These are phyloP conservation scores for Chondrosia reniformis DNA, from an alignment of 37 sponge, comb jelly and placozoan genomes.

Conservation along the genomic window DNA sequence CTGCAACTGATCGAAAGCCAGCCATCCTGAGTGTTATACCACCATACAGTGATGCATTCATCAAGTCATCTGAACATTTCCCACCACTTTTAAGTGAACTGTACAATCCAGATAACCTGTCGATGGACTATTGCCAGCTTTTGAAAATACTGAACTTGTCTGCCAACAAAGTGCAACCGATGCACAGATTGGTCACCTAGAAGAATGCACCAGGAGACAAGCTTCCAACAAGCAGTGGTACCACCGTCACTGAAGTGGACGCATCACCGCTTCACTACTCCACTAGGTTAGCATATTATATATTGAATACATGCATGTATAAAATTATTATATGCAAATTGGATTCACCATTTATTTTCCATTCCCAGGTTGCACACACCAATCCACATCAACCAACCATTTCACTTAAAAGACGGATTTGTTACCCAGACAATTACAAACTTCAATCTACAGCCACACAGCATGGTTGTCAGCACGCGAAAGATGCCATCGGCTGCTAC, in stretches of 20 bases:
- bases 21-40: conserved; percentile 3
- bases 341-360: too few relatives aligned
- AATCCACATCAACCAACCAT: conserved; percentile 19
- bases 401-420: conserved; percentile 27
- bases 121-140: neutral
- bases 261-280: conserved; percentile 39
- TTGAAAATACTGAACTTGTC: neutral
- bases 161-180: neutral
- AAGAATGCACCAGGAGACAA: neutral
- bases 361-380: conserved; percentile 16
- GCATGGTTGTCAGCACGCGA: conserved; percentile 27
- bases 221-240: conserved; percentile 16
- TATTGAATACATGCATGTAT: neutral
- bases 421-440: conserved; percentile 24
- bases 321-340: neutral
- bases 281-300: neutral
- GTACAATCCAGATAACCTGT: neutral
- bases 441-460: conserved; percentile 18
- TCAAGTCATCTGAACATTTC: neutral
- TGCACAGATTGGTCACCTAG: neutral
- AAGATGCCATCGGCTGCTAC: conserved; percentile 7
- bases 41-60: neutral
- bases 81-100: conserved; percentile 1
- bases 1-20: conserved; percentile 5
- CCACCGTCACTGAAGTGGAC: conserved; percentile 1